Evolutionary conservation across 1,140 invertebrate genomes (phyloP).

Genomic region (Drosophila sturtevanti): DNA sequence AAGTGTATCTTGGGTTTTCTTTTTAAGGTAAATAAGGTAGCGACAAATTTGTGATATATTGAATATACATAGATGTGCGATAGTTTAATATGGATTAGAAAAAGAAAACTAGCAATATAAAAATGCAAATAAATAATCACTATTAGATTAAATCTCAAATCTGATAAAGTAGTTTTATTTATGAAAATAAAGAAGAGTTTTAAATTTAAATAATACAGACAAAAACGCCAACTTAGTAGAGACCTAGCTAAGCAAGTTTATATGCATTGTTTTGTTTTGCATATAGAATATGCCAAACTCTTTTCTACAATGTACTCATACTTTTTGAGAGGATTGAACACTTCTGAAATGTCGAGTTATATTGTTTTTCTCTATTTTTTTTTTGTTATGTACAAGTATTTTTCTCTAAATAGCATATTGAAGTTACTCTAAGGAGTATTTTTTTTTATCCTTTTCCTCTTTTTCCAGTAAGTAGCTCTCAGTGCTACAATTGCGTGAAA

Average conservation of each 20-base stretch:
- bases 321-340: not conserved
- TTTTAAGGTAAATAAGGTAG: not conserved
- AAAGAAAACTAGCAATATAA: no score
- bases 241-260: no score
- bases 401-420: constrained; percentile 4
- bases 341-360: not conserved
- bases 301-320: not conserved
- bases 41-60: not conserved
- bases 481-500: not conserved
- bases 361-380: not conserved
- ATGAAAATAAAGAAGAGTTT: no score
- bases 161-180: no score
- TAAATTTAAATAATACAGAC: not conserved
- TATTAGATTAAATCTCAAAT: no score
- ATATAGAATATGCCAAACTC: not conserved
- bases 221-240: no score
- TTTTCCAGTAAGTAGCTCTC: constrained; percentile 2
- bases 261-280: not conserved
- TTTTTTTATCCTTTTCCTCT: not conserved
- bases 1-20: not conserved
- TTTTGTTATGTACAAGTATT: not conserved
- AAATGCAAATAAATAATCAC: no score
- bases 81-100: not conserved
- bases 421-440: constrained; percentile 1
- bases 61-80: not conserved